Evolutionary conservation across 1,140 invertebrate species (phyloP), one percentile per base, ranked within the genome.

Genomic region (Zaprionus capensis): DNA sequence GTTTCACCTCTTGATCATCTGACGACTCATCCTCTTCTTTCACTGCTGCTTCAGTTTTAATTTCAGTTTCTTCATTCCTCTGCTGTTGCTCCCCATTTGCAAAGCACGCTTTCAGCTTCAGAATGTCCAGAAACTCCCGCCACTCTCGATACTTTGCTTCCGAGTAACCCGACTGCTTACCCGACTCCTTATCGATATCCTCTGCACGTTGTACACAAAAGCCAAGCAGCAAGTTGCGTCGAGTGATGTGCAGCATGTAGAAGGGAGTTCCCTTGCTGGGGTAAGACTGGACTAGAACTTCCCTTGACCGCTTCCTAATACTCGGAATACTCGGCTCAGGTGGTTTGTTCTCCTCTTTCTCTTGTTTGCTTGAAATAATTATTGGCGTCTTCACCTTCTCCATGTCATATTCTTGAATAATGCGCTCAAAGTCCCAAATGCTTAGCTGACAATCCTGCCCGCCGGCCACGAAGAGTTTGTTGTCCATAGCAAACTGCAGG

Each of bases 341-440:
- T 5, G 5, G 11, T 5, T 63, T 62, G 1, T 4, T 12, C 7
- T 38, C 2, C 4, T 14, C 2, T 7, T 34, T 34, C 31, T 11
- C 31, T 34, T 2, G 9, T 11, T 34, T 34, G 11, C 31, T 14
- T n/a, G 28, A 12, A 14, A 38, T 5, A 4, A 17, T 31, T 5
- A 4, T 4, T 1, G 4, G 17, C 17, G n/a, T n/a, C n/a, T 62
- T 85, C 1, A 1, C 12, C 24, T 53, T 28, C n/a, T 71, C 36
- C 6, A 5, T n/a, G 4, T 41, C 24, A 6, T 65, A 69, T 11
- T 75, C 55, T 9, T 53, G 59, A 0, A 75, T 1, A 0, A 87
- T 11, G 5, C 36, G 58, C 2, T 84, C 69, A 61, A 87, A 88
- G 38, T 87, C 74, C 84, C 84, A 87, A 1, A 83, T 24, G 20